Evolutionary conservation across 2,113 vertebrate genomes (phyloP), one percentile per base, ranked within the genome.

Genomic region (Elephantulus edwardii): DNA sequence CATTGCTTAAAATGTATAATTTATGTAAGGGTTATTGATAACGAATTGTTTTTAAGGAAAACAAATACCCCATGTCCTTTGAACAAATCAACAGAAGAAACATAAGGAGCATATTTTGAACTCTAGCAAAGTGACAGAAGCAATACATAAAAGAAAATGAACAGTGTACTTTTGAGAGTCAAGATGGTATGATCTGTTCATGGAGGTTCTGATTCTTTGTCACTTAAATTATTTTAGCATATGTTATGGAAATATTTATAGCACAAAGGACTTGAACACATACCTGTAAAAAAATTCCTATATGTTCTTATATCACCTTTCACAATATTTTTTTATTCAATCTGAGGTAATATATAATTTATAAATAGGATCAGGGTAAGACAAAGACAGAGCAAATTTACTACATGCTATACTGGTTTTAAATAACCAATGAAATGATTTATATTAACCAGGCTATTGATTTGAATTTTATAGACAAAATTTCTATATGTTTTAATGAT

Each of bases 1-100:
- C 88, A 66, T 64, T 91, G 38, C 74, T 85, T 85, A 89, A 88
- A 72, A n/a, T n/a, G n/a, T n/a, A n/a, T n/a, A n/a, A n/a, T n/a
- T n/a, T 24, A 85, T n/a, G 26, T 8, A 78, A 79, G 35, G 24
- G 2, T 5, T 83, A 2, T 60, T 58, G 16, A 86, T 71, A 4
- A 91, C 10, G 3, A 40, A 46, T 52, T 71, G 72, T 86, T 87
- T 66, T 38, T 68, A 64, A 85, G 1, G 6, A 11, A 90, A 75
- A 64, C 52, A 70, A 76, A 8, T 81, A 66, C 46, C 71, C 72
- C 20, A 89, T 87, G 7, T 81, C 58, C 9, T 50, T 86, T 86
- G 33, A 78, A 70, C n/a, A 83, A 58, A 64, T 71, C 40, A 75
- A 30, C 0, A 58, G 38, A 3, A 62, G 46, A 82, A 85, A 88